phyloP scores from a whole-genome alignment of 2,888 invertebrate species.

The Phortica magna region DNA sequence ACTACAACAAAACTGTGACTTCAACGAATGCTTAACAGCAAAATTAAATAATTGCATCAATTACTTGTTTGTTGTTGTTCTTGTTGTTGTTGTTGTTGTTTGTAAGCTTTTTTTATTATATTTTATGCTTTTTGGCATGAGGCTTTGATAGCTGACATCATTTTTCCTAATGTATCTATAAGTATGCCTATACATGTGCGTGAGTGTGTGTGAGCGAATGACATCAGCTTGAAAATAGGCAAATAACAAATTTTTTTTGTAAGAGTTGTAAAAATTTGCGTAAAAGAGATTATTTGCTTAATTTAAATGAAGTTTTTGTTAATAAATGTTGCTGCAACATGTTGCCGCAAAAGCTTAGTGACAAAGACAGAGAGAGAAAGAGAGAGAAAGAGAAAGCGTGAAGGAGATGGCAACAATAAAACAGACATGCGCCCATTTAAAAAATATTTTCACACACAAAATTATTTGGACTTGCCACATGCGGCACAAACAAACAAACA shows the following conservation, averaged over 20 bases:
- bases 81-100: constrained; percentile 16
- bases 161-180: neutral
- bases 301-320: no score
- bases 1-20: neutral
- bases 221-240: neutral
- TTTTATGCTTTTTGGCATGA: neutral
- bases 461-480: constrained; percentile 66
- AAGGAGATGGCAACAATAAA: constrained; percentile 21
- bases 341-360: no score
- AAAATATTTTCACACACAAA: constrained; percentile 75
- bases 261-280: no score
- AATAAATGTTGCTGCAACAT: no score
- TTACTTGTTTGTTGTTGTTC: neutral
- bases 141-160: neutral
- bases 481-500: constrained; percentile 34
- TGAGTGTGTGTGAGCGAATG: neutral
- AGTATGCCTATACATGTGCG: neutral
- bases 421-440: constrained; percentile 42
- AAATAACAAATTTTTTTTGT: neutral
- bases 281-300: no score
- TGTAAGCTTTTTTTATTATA: constrained; percentile 4
- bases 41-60: constrained; percentile 8
- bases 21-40: neutral
- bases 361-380: no score
- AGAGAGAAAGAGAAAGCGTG: no score